Evolutionary conservation across 2,797 vertebrate genomes (phyloP), one percentile per base, ranked within the genome.

Genomic region (Buceros bicornis): DNA sequence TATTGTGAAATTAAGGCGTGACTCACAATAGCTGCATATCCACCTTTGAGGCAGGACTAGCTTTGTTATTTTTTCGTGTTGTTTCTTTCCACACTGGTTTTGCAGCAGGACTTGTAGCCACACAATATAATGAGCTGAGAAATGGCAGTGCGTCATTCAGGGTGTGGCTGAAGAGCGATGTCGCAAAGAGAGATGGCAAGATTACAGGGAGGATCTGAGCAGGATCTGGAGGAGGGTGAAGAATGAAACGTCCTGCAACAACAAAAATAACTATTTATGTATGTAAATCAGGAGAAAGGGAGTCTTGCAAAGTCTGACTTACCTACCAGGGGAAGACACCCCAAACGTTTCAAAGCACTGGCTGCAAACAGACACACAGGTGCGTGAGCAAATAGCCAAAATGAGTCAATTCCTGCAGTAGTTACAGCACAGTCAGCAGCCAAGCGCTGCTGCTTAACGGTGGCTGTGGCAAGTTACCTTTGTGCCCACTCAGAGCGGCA

Each of bases 1-100:
- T 92, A 77, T 95, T 95, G 95, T 92, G 93, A 95, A 97, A 96
- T 89, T 73, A 82, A 89, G 43, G 71, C 3, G 64, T 97, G 95
- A 97, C 77, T 97, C 95, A 95, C 42, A 35, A 56, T 54, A 80
- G 70, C 77, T 94, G 80, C 35, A 25, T 66, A 93, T 80, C 77
- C 93, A 95, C 86, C 88, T 93, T 17, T 71, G 86, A 71, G 91
- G 90, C 70, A 28, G 18, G 82, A 71, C 90, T 37, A 56, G 81
- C 91, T 85, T 50, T 96, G 78, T 91, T 92, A 50, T 87, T 95
- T 83, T 43, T 95, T 73, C 35, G 54, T 79, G 83, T 21, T 90
- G 66, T 77, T 93, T 93, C 87, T 87, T 78, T 95, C 89, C 90
- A 50, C 0, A 1, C 90, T 45, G 70, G 80, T 79, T 96, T 90